Percentiles rank a stretch among this genome's conserved stretches.
These are phyloP conservation scores for Podilymbus podiceps DNA, from an alignment of 2,113 vertebrate genomes.

Conservation along the genomic window DNA sequence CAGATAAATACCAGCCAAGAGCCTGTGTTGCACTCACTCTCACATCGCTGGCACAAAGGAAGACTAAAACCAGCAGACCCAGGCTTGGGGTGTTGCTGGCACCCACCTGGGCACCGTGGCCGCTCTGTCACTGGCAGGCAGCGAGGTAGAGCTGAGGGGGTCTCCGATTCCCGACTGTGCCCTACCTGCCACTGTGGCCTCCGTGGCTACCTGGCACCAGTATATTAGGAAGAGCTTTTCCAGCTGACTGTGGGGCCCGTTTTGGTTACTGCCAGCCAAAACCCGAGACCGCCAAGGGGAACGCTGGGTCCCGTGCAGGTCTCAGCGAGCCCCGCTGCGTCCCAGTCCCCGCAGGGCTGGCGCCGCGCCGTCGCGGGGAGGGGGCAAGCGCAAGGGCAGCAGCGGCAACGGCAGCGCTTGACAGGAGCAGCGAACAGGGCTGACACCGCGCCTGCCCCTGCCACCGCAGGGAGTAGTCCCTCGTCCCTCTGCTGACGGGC, in stretches of 20 bases:
- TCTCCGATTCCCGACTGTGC: background rate
- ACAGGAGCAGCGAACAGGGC: background rate
- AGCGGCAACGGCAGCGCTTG: background rate
- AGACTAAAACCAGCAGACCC: background rate
- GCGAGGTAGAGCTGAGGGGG: background rate
- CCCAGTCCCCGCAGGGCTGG: background rate
- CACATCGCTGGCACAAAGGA: fast-evolving
- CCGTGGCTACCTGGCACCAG: fast-evolving
- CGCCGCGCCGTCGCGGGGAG: fast-evolving
- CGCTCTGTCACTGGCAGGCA: background rate
- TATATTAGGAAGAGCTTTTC: background rate
- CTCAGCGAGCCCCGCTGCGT: background rate
- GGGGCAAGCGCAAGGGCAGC: background rate
- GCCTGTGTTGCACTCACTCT: background rate
- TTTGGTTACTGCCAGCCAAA: background rate
- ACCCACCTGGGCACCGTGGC: background rate
- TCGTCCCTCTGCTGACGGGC: background rate
- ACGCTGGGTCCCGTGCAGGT: fast-evolving
- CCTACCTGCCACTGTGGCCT: background rate
- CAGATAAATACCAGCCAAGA: background rate
- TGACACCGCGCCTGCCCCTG: background rate
- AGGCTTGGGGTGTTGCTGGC: background rate
- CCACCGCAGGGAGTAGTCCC: background rate
- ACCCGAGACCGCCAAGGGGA: background rate
- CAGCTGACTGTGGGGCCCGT: background rate